A percentile compares a stretch with the other conserved stretches of the same genome.
Conservation (phyloP, 1,140 invertebrate species). For the Zaprionus nigranus region DNA sequence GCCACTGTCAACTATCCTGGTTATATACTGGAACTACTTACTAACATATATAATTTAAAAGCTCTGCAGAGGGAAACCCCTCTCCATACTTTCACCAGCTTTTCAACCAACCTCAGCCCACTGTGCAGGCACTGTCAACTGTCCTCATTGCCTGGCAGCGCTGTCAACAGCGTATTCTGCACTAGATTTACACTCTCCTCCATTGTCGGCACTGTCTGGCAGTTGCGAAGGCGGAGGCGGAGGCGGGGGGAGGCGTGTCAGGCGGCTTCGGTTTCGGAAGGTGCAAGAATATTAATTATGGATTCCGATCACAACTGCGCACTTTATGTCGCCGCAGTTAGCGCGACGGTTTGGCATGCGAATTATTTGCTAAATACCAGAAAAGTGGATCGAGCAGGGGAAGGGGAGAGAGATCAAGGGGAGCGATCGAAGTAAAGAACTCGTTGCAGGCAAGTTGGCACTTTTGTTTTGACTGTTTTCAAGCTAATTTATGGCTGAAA, state of each 20-base stretch:
- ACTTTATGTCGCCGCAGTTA: conserved; percentile 75
- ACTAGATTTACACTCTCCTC: conserved; percentile 43
- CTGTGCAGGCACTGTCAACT: conserved; percentile 14
- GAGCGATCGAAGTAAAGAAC: conserved; percentile 1
- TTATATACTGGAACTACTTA: no score
- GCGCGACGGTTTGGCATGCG: conserved; percentile 67
- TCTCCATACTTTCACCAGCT: not conserved
- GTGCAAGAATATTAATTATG: conserved; percentile 84
- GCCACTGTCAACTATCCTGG: no score
- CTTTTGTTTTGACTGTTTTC: conserved; percentile 19
- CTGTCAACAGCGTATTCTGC: conserved; percentile 21
- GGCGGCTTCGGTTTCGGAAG: conserved; percentile 58
- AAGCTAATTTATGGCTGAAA: conserved; percentile 48
- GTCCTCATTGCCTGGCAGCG: conserved; percentile 1
- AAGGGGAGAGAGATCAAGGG: not conserved
- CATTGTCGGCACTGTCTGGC: conserved; percentile 3
- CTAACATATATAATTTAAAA: not conserved
- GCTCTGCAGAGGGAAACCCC: not conserved
- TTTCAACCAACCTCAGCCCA: not conserved
- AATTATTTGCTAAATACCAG: conserved; percentile 79
- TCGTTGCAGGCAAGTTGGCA: conserved; percentile 13
- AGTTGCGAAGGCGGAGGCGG: not conserved
- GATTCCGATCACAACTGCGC: conserved; percentile 79
- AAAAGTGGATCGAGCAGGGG: conserved; percentile 50
- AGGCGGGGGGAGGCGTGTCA: not conserved